Base-by-base conservation (phyloP, 2,797 vertebrate genomes). In the Chrosomus eos region DNA sequence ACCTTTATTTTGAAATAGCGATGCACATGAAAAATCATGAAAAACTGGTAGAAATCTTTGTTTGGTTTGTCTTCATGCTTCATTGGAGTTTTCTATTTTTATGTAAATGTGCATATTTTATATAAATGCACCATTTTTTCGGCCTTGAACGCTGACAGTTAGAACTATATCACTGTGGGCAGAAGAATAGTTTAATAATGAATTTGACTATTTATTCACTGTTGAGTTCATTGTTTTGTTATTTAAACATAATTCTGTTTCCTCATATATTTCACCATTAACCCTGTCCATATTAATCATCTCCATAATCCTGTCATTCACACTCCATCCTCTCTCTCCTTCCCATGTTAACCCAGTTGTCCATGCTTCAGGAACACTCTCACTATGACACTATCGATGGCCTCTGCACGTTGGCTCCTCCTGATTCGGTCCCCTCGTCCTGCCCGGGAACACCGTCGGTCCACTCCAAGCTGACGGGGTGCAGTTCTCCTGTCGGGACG, bases 301-400 rank as follows among this genome's bases (percentile, higher is more conserved):
- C 64, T 55, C 40, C 38, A 83, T 82, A 58, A 68, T 85, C 58
- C 26, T 62, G 58, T 87, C 8, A 38, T 72, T 81, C 53, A 26
- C 75, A 48, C 1, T 21, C 14, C 28, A 7, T 80, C 28, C 53
- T 68, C 68, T 83, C 23, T 78, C 33, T 60, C 64, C 75, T 74
- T 78, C 64, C 9, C 89, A 55, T 40, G 80, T 38, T 84, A 85
- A 87, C 77, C 8, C 58, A 96, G 95, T 91, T 96, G 58, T 95
- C 95, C 83, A 93, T 95, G 86, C 93, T 93, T 51, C 94, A 97
- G 95, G 98, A 99, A 87, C 95, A 95, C 70, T 93, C 95, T 74
- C 94, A 94, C 23, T 96, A 93, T 88, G 97, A 98, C 79, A 94
- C 91, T 0, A 82, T 88, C 0, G 97, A 99, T 0, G 3, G 71